Evolutionary conservation across 2,797 vertebrate species (phyloP).

Genomic region (Glossophaga mutica): DNA sequence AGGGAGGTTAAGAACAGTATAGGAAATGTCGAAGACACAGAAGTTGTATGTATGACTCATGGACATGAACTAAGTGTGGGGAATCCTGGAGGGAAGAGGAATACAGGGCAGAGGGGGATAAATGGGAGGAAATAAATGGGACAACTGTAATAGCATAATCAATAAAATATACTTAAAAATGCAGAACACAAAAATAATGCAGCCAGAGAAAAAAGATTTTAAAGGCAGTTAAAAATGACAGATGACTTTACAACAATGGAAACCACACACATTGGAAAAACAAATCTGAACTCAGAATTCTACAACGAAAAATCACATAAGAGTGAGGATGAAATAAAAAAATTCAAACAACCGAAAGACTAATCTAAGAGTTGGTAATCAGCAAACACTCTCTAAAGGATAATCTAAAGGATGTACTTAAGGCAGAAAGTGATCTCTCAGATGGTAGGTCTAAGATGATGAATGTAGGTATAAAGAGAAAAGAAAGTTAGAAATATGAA

Average conservation of each 20-base stretch:
- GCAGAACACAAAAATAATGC: background rate
- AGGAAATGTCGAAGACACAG: too few species aligned
- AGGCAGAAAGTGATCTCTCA: background rate
- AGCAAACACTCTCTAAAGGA: background rate
- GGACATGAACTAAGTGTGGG: too few species aligned
- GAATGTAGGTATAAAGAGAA: background rate
- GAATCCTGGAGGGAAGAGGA: too few species aligned
- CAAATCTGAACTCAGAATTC: background rate
- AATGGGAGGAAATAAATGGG: too few species aligned
- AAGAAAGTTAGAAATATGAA: background rate
- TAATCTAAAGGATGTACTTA: background rate
- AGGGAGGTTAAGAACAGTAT: too few species aligned
- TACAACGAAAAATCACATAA: background rate
- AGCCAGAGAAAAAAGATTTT: background rate
- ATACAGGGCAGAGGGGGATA: too few species aligned
- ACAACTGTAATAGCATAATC: too few species aligned
- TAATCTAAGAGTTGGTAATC: background rate
- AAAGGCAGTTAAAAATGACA: background rate
- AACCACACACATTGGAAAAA: background rate
- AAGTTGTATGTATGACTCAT: too few species aligned
- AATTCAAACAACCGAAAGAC: background rate
- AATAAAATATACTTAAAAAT: background rate
- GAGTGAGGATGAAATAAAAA: background rate
- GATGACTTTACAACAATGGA: background rate
- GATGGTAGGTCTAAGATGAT: background rate